Conservation (phyloP, 2,888 invertebrate species). For the Aproaerema taeniolella region DNA sequence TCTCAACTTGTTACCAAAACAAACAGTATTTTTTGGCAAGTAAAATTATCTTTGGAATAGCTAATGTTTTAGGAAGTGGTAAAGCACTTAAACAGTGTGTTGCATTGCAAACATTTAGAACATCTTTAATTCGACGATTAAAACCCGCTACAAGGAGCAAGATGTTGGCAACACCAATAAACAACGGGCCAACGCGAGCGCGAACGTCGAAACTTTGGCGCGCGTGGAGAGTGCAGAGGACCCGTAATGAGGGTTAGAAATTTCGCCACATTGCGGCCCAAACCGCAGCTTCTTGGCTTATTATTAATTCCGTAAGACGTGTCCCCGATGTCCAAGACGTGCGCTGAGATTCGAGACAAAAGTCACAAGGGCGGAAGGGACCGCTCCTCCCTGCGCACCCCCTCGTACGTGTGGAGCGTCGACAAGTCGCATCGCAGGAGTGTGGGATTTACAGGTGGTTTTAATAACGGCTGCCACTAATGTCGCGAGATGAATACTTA, state of each 20-base stretch:
- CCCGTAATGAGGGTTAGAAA: slow-evolving; percentile 75
- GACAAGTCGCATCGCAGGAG: slow-evolving; percentile 51
- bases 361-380: slow-evolving; percentile 71
- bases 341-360: slow-evolving; percentile 76
- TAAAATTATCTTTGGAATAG: too few relatives aligned
- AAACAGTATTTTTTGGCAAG: too few relatives aligned
- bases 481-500: slow-evolving; percentile 76
- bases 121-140: slow-evolving; percentile 69
- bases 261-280: slow-evolving; percentile 72
- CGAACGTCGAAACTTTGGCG: slow-evolving; percentile 63
- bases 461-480: slow-evolving; percentile 73
- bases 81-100: too few relatives aligned
- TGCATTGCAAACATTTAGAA: slow-evolving; percentile 45
- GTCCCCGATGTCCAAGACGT: slow-evolving; percentile 79
- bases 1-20: too few relatives aligned
- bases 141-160: slow-evolving; percentile 61
- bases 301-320: slow-evolving; percentile 79
- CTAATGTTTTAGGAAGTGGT: too few relatives aligned
- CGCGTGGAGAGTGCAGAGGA: slow-evolving; percentile 72
- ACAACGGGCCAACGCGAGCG: slow-evolving; percentile 64
- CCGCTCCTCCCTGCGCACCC: slow-evolving; percentile 27
- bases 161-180: slow-evolving; percentile 70
- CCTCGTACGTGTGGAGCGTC: slow-evolving; percentile 60
- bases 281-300: slow-evolving; percentile 76
- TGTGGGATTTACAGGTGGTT: slow-evolving; percentile 74